Percentiles rank a stretch among this genome's conserved stretches.
Conservation (phyloP, 2,797 vertebrate genomes). For the Scleropages formosus region DNA sequence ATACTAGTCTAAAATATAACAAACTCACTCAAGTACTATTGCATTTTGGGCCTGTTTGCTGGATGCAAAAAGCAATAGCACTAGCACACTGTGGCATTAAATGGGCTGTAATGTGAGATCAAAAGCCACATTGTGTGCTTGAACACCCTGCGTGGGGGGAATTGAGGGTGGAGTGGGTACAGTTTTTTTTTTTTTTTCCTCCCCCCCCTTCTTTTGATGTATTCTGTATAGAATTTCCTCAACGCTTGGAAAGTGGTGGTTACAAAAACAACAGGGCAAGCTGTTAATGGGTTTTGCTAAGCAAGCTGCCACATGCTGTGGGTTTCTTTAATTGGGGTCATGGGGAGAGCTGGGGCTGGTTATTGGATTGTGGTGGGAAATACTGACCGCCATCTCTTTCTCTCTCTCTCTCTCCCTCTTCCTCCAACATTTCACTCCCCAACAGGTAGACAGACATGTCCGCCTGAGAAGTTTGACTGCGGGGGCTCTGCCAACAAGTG, state of each 20-base stretch:
- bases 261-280: background rate
- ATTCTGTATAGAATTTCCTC: background rate
- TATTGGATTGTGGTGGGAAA: background rate
- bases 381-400: background rate
- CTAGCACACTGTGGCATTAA: background rate
- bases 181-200: background rate
- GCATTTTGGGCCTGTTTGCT: slow-evolving; percentile 4
- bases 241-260: background rate
- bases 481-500: slow-evolving; percentile 88
- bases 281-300: slow-evolving; percentile 6
- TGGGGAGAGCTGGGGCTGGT: background rate
- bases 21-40: background rate
- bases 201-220: background rate
- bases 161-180: background rate
- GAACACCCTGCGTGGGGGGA: background rate
- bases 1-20: background rate
- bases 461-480: slow-evolving; percentile 93
- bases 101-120: slow-evolving; percentile 3
- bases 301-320: background rate
- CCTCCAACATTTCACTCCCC: slow-evolving; percentile 28
- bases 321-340: slow-evolving; percentile 18
- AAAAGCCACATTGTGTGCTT: background rate
- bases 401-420: background rate
- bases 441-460: slow-evolving; percentile 86
- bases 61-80: background rate